These are phyloP conservation scores for Tangara arthus DNA, from an alignment of 2,797 vertebrate species.

Conservation along the genomic window DNA sequence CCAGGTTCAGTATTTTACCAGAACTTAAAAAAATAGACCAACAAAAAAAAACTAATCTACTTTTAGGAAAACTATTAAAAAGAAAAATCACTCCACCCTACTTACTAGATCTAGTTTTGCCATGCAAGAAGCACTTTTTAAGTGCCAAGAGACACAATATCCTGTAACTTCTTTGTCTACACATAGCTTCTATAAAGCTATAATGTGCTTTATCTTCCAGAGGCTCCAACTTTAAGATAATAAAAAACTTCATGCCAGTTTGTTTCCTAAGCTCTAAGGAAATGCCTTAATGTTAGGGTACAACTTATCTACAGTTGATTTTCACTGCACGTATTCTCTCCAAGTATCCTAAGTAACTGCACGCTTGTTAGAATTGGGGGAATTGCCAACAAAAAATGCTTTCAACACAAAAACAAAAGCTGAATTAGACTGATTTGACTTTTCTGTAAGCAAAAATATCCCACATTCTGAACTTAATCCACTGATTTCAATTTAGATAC, in stretches of 20 bases:
- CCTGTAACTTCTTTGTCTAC: background rate
- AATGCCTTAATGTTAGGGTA: background rate
- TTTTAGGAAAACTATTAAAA: background rate
- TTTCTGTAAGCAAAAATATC: background rate
- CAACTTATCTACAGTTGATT: background rate
- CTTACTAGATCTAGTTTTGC: background rate
- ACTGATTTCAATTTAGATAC: background rate
- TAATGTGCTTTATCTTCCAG: background rate
- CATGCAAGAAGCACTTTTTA: background rate
- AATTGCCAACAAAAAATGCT: background rate
- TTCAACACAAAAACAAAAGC: background rate
- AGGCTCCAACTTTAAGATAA: background rate
- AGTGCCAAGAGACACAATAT: background rate
- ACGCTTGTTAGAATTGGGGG: background rate
- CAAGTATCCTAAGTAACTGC: background rate
- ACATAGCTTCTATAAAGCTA: background rate
- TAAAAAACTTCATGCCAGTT: background rate
- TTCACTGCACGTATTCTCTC: background rate
- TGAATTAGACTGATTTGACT: background rate
- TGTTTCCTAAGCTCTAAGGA: background rate
- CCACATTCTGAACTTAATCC: background rate
- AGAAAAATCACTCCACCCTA: background rate
- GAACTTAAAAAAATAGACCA: background rate
- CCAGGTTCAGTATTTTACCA: background rate
- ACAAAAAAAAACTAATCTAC: background rate